Base-by-base conservation (phyloP, 2,888 invertebrate species). In the Ectobius pallidus region DNA sequence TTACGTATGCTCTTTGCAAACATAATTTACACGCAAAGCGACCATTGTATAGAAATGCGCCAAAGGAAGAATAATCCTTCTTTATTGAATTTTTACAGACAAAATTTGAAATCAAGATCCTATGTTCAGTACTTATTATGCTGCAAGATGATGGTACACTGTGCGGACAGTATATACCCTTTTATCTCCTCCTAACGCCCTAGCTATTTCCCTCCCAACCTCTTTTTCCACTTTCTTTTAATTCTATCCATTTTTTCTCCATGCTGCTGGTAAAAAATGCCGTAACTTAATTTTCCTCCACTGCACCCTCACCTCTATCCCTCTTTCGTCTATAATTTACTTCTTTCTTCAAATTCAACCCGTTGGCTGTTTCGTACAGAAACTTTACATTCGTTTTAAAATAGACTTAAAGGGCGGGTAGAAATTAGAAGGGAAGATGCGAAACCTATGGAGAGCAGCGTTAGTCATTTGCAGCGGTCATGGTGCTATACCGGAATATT, bases 381-480 rank as follows among this genome's bases (percentile, higher is more conserved):
- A 58, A 30, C 27, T 27, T 30, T 58, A 30, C 25, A 58, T 58
- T 58, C 58, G n/a, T 58, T 58, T 32, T 58, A 58, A 55, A 58
- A 58, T 22, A 58, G 30, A 30, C 30, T 58, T 14, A 11, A 34
- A 34, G 34, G 11, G 34, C 11, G 58, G 27, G 30, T 58, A 58
- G n/a, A 25, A 30, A 58, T 58, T 58, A 4, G 30, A 58, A n/a
- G 58, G 58, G 27, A 30, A 52, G 52, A 30, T 14, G 46, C 11
- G n/a, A 46, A 46, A 46, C 46, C 2, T 3, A 55, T 22, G 27
- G 44, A 65, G 44, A 25, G 44, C 42, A 65, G 16, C 46, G 65
- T 65, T 65, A 65, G 65, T 65, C 65, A 65, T 46, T 65, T 65
- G 46, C 65, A 65, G 65, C 9, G 42, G 7, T 27, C 16, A 20